Percentiles rank a stretch among this genome's conserved stretches.
phyloP scores from a whole-genome alignment of 2,113 vertebrate species.

The Microtus richardsoni region DNA sequence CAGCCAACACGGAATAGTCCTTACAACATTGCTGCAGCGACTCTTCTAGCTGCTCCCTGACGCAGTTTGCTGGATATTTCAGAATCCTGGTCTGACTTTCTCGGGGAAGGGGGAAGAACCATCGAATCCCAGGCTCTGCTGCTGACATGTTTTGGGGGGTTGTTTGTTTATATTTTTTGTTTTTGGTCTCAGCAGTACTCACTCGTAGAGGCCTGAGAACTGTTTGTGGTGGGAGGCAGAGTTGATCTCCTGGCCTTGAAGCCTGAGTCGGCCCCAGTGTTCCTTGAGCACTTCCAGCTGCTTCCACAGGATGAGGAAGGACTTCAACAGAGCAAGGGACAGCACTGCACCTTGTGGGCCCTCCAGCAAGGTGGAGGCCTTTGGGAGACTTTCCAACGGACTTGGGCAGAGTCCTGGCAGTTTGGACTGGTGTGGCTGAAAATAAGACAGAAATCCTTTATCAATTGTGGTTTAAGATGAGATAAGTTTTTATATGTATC shows the following conservation, averaged over 20 bases:
- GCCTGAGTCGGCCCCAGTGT: conserved; percentile 83
- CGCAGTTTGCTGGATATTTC: not conserved
- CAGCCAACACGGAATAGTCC: not conserved
- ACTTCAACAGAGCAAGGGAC: conserved; percentile 79
- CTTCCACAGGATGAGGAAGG: conserved; percentile 88
- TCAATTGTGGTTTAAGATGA: not conserved
- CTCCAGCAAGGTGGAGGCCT: not conserved
- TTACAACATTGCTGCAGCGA: not conserved
- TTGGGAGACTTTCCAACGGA: conserved; percentile 14
- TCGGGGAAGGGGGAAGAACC: not conserved
- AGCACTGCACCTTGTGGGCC: conserved; percentile 18
- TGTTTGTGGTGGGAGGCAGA: conserved; percentile 75
- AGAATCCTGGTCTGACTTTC: not conserved
- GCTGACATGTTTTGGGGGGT: not conserved
- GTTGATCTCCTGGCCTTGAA: conserved; percentile 73
- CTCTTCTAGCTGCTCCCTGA: not conserved
- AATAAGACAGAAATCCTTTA: conserved; percentile 54
- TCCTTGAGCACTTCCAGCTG: conserved; percentile 88
- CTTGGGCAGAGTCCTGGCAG: not conserved
- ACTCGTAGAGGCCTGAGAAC: conserved; percentile 86
- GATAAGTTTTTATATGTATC: not conserved
- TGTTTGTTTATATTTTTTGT: not conserved
- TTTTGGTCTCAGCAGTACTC: conserved; percentile 48
- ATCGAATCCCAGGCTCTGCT: not conserved
- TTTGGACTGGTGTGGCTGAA: conserved; percentile 66